These are phyloP conservation scores for Tachystola acroxantha DNA, from an alignment of 2,888 invertebrate genomes.

Conservation along the genomic window DNA sequence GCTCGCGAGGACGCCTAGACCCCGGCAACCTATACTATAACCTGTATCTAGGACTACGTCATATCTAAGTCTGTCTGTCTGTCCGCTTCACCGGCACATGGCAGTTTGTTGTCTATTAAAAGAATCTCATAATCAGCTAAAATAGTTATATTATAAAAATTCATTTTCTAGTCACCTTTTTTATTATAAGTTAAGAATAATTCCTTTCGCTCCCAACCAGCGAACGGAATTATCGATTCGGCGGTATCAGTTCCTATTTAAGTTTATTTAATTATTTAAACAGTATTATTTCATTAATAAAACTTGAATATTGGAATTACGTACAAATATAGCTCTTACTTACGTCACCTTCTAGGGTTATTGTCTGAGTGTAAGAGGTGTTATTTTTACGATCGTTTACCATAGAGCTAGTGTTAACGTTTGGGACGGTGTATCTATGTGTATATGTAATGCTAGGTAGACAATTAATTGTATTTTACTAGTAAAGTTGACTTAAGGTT, in stretches of 20 bases:
- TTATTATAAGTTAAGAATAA: slow-evolving; percentile 20
- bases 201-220: slow-evolving; percentile 44
- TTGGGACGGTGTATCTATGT: slow-evolving; percentile 18
- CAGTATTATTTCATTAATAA: not conserved
- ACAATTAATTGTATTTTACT: slow-evolving; percentile 54
- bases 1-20: slow-evolving; percentile 63
- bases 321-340: slow-evolving; percentile 56
- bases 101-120: slow-evolving; percentile 13
- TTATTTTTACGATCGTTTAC: slow-evolving; percentile 35
- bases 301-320: slow-evolving; percentile 16
- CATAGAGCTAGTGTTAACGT: slow-evolving; percentile 13
- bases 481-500: slow-evolving; percentile 61
- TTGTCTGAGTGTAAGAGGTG: slow-evolving; percentile 28
- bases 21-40: slow-evolving; percentile 32
- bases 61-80: slow-evolving; percentile 36
- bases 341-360: slow-evolving; percentile 64
- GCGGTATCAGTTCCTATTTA: slow-evolving; percentile 41
- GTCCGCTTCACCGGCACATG: slow-evolving; percentile 11
- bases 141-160: too few relatives aligned
- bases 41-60: slow-evolving; percentile 8
- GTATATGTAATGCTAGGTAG: slow-evolving; percentile 32
- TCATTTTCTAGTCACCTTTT: slow-evolving; percentile 21
- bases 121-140: slow-evolving; percentile 14
- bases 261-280: slow-evolving; percentile 5
- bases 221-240: slow-evolving; percentile 32